Evolutionary conservation across 2,113 vertebrate genomes (phyloP), one percentile per base, ranked within the genome.

Genomic region (Eolophus roseicapilla): DNA sequence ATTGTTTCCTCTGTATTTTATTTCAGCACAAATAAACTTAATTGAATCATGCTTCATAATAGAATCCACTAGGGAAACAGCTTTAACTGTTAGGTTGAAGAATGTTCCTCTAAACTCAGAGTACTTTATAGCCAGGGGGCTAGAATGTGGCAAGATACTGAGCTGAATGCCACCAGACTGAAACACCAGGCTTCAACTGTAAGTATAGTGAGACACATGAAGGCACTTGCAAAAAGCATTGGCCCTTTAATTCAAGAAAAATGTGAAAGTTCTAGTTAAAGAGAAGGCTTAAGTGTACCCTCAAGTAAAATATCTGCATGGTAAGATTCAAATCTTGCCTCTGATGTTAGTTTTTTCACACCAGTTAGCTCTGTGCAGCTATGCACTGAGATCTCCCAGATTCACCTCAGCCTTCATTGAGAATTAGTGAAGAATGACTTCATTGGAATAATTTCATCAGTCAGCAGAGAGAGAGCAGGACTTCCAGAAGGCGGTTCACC

Each of bases 151-250:
- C 37, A 71, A 81, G 63, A 39, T 53, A 49, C 17, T 35, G 46
- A 85, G 39, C 39, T 44, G 57, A 85, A 85, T 39, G 17, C 7
- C 27, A 21, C 17, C 17, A 73, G 35, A 13, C 13, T 39, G 46
- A 88, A 55, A 41, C 16, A 47, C 18, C 1, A 13, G 33, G 7
- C 19, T 91, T 76, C 46, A 55, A 17, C 4, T 0, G 0, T 41
- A 47, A 68, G 13, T 24, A n/a, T 13, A 70, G 28, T 10, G 17
- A 60, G 27, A 69, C 9, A 12, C 10, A 10, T 5, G 3, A 82
- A 75, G 21, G 2, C 17, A 47, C 52, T 59, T 82, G 17, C 2
- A 10, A 37, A 59, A 74, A 49, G 4, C 11, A 13, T 43, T 10
- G 9, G 21, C 68, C 7, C 17, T 70, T 86, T 69, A 25, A 23